Base-by-base conservation (phyloP, 2,888 invertebrate species). In the Arctia plantaginis region DNA sequence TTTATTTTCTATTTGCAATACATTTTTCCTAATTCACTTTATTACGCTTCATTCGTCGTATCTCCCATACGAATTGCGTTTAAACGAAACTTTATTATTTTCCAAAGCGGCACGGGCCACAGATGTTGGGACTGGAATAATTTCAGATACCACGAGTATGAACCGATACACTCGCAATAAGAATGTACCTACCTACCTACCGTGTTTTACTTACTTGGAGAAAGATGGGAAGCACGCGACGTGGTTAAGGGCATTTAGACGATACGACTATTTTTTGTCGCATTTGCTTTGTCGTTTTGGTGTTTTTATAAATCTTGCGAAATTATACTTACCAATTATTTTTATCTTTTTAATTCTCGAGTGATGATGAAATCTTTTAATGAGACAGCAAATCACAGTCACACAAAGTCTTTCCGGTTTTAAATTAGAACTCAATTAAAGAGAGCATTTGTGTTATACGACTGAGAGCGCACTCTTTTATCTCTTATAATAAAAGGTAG, bases 31-130 rank as follows among this genome's bases (percentile, higher is more conserved):
- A 93, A 94, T 93, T 93, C 93, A 92, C 87, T 93, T 94, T 94
- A 94, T 94, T 93, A 89, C 91, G 91, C 86, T 88, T 92, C 94
- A 93, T 91, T 94, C 93, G 92, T 91, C 90, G 93, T 93, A 92
- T 93, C 93, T 92, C 91, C 92, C 95, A 95, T 95, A 95, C 94
- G 94, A 95, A 95, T 95, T 89, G 93, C 91, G 93, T 91, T 92
- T 95, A 94, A 94, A 94, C 91, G 90, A 86, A 93, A 93, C 93
- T 94, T 95, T 94, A 94, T 94, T 94, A 94, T 95, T 94, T 93
- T 90, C 88, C 88, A 91, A 92, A 89, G 92, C 92, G 93, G 86
- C 86, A 86, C 89, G 91, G 89, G 89, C 78, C 92, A 81, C 95
- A 95, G 94, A 92, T 95, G 95, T 84, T 89, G 80, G 79, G 80